Evolutionary conservation across 2,113 vertebrate genomes (phyloP).

Genomic region (Hoplias malabaricus): DNA sequence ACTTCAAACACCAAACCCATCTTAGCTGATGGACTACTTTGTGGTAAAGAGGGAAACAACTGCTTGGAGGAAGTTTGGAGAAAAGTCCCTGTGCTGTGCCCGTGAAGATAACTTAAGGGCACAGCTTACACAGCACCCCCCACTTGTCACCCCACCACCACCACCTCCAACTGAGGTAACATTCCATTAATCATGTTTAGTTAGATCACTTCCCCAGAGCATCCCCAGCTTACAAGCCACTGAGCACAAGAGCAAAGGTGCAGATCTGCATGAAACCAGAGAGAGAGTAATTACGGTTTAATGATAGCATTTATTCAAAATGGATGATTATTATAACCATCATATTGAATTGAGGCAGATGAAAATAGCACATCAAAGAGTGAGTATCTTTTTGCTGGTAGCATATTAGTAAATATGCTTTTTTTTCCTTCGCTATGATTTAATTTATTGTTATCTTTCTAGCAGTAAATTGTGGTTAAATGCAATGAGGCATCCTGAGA

Average conservation of each 20-base stretch:
- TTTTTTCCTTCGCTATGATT: conserved; percentile 11
- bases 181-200: conserved; percentile 56
- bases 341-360: conserved; percentile 27
- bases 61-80: not conserved
- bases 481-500: conserved; percentile 23
- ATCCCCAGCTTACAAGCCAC: conserved; percentile 33
- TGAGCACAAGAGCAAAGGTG: conserved; percentile 40
- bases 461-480: conserved; percentile 17
- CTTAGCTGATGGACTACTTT: no score
- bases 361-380: conserved; percentile 39
- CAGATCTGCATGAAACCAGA: conserved; percentile 33
- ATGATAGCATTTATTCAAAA: conserved; percentile 49
- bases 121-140: conserved; percentile 13
- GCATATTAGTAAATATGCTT: conserved; percentile 16
- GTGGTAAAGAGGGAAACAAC: no score
- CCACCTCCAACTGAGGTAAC: conserved; percentile 34
- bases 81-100: not conserved
- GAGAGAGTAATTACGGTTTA: conserved; percentile 49
- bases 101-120: conserved; percentile 21
- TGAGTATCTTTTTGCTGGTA: conserved; percentile 24
- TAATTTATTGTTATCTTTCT: conserved; percentile 33
- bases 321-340: conserved; percentile 37
- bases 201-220: conserved; percentile 47
- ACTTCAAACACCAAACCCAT: no score
- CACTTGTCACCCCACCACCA: conserved; percentile 28